Evolutionary conservation across 2,888 invertebrate genomes (phyloP), one percentile per base, ranked within the genome.

Genomic region (Laothoe populi): DNA sequence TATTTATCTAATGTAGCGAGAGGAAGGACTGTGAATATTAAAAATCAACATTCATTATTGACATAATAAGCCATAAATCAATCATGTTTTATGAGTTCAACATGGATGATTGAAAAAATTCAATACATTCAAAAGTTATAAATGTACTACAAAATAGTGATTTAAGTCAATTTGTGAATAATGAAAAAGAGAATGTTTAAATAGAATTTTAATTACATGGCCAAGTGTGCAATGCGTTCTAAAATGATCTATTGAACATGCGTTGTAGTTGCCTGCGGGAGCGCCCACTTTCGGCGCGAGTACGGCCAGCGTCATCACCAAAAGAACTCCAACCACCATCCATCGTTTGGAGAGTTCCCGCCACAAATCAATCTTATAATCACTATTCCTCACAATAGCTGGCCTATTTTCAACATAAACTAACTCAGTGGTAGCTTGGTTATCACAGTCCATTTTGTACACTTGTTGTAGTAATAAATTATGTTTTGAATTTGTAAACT

Each of bases 181-280:
- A 24, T 26, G 40, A 23, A 42, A 58, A 8, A 24, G 19, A 11
- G 35, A 35, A 13, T 48, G 11, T 13, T 31, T 19, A 31, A 45
- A 16, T 26, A 60, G 26, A 68, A 68, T 73, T 69, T 73, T 57
- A 76, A 82, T 87, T 87, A 87, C 87, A 85, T 87, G 84, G 76
- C 70, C 65, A 60, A 73, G 82, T 83, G 88, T 90, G 90, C 88
- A 86, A 87, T 85, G 87, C 82, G 65, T 82, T 87, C 87, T 87
- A 87, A 70, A 74, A 84, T 83, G 81, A 81, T 80, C 79, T 87
- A 62, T 72, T 75, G 79, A 83, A 73, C 86, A 86, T 86, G 84
- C 87, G 79, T 71, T 63, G 79, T 86, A 81, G 82, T 90, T 91
- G 90, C 90, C 91, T 92, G 89, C 89, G 60, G 82, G 79, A 65